These are phyloP conservation scores for Ephydatia muelleri DNA, from an alignment of 37 sponge, comb jelly and placozoan genomes.

Conservation along the genomic window DNA sequence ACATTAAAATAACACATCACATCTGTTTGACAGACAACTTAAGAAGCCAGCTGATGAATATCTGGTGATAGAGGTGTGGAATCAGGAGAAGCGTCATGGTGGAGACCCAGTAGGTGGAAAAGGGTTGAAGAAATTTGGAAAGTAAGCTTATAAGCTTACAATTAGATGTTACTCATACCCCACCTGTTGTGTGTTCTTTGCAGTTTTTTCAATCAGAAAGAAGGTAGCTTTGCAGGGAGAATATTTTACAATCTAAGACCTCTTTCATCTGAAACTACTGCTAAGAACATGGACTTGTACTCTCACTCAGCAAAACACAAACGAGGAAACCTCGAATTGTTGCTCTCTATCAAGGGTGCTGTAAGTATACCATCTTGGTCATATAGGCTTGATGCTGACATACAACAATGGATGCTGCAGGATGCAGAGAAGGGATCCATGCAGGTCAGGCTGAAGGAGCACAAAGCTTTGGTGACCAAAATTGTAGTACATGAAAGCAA, in stretches of 20 bases:
- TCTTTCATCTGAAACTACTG: conserved; percentile 14
- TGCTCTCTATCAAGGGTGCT: background rate
- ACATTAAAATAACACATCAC: background rate
- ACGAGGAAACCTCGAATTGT: conserved; percentile 20
- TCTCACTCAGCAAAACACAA: conserved; percentile 54
- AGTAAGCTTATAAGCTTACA: background rate
- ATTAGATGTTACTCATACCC: background rate
- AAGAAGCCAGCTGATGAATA: conserved; percentile 32
- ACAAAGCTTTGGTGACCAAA: background rate
- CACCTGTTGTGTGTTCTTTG: too few relatives aligned
- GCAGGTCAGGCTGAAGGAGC: background rate
- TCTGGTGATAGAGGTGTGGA: conserved; percentile 53
- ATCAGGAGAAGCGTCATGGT: background rate
- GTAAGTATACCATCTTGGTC: background rate
- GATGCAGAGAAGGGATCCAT: background rate
- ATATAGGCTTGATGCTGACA: background rate
- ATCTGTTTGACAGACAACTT: conserved; percentile 6
- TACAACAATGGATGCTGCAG: too few relatives aligned
- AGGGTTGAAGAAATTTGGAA: background rate
- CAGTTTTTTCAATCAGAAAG: background rate
- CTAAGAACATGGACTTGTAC: conserved; percentile 29
- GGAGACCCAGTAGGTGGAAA: background rate
- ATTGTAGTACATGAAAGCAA: background rate
- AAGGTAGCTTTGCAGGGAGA: conserved; percentile 53
- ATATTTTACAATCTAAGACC: conserved; percentile 30